phyloP scores from a whole-genome alignment of 2,797 vertebrate species.

The Vespertilio murinus region DNA sequence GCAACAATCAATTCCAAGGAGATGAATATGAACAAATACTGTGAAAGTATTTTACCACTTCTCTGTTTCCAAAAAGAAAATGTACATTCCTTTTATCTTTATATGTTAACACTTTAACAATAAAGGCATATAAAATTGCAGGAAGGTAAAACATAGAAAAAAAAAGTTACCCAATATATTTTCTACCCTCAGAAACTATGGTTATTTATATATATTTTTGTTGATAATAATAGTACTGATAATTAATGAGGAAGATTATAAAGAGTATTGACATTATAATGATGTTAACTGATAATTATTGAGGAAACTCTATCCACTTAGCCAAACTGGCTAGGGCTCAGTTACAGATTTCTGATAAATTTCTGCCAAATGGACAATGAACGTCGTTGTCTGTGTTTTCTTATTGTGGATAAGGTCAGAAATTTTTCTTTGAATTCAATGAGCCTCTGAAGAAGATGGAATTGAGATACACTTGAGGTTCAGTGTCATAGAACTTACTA shows the following conservation, averaged over 20 bases:
- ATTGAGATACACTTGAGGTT: neutral
- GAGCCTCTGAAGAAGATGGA: neutral
- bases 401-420: neutral
- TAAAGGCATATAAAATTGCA: neutral
- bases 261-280: neutral
- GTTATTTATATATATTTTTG: neutral
- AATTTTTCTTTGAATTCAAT: neutral
- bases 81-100: neutral
- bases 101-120: neutral
- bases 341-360: neutral
- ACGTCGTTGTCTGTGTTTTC: neutral
- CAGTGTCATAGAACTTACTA: neutral
- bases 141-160: neutral
- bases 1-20: neutral
- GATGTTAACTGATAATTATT: no score
- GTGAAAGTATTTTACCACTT: slow-evolving; percentile 50
- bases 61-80: slow-evolving; percentile 61
- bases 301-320: no score
- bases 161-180: neutral
- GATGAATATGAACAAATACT: slow-evolving; percentile 48
- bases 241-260: neutral
- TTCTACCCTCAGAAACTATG: neutral
- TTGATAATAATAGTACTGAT: neutral
- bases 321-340: no score
- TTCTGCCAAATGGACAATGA: neutral